Evolutionary conservation across 2,797 vertebrate species (phyloP), one percentile per base, ranked within the genome.

Genomic region (Peromyscus melanophrys): DNA sequence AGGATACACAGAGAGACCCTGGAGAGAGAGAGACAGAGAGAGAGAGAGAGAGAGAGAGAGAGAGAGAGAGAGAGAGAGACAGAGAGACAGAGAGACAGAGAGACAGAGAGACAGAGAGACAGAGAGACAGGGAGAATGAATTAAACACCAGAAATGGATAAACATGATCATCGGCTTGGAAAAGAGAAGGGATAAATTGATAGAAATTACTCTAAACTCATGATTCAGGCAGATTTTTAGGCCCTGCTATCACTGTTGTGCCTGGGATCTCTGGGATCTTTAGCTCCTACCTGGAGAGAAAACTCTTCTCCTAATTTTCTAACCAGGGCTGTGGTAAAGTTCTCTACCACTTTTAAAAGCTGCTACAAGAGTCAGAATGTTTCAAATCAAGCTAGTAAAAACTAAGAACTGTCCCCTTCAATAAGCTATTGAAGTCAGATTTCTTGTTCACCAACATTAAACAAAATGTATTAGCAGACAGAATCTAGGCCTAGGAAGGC

Each of bases 311-410:
- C 52, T 40, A 40, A 34, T 34, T 95, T 95, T 65, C 80, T 67
- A 94, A 84, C 34, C 5, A 43, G 82, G 27, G 55, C 43, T 69
- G 71, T 13, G 27, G 55, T 59, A 91, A 77, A 96, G 43, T 46
- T 83, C 73, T 90, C 96, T 25, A 40, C 40, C 23, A 40, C 88
- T 75, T 40, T 93, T 76, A 95, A 94, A 92, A 40, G 82, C 71
- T 40, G 82, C 13, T 55, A 49, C 46, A 92, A 75, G 55, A 87
- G n/a, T 43, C 89, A 71, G 65, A 90, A 61, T 34, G 83, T 46
- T 95, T 86, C 82, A 65, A 69, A 57, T 77, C 88, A 96, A 97
- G 78, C 89, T 67, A 93, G 23, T 40, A 37, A 65, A 94, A 94
- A 29, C 71, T 67, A 92, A 71, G 59, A 92, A 77, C 73, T 88